Base-by-base conservation (phyloP, 2,113 vertebrate genomes). In the Varanus komodoensis region DNA sequence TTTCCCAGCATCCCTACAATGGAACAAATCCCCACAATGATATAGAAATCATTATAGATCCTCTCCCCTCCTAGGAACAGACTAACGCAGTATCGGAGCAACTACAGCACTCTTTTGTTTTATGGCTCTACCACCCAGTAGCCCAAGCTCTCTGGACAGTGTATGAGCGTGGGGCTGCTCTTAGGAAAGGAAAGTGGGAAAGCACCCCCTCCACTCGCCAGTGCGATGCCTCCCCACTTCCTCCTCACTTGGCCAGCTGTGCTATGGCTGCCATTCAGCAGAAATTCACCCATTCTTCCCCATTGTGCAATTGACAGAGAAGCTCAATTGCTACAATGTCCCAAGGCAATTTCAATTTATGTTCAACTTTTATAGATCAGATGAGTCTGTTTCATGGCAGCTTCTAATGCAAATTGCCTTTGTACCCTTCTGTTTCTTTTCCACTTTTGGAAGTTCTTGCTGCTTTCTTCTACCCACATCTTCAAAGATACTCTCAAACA, bases 281-380 rank as follows among this genome's bases (percentile, higher is more conserved):
- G 87, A 93, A 87, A 89, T 29, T 80, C 0, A 0, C 64, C 89
- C 87, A 92, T 93, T 87, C 91, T 1, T 81, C 64, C 1, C 87
- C 48, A 48, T 54, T 74, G 1, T 0, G 86, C 89, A 64, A 67
- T 91, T 84, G 48, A 90, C 84, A 75, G 80, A 84, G 81, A 85
- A 84, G 15, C 50, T 92, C 92, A 52, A 73, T 85, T 61, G 89
- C 89, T 79, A 2, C 9, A 83, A 89, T 88, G 90, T 91, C 91
- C 88, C 93, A 93, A 89, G 91, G 95, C 90, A 87, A 84, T 91
- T 94, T 81, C 91, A 91, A 91, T 93, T 94, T 93, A 87, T 78
- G 61, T 85, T 85, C 92, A 89, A 83, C 91, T 82, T 87, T 90
- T 83, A 86, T 52, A 74, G 29, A 84, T 91, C 11, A 79, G 84